Evolutionary conservation across 1,140 invertebrate genomes (phyloP), one percentile per base, ranked within the genome.

Genomic region (Trissolcus basalis): DNA sequence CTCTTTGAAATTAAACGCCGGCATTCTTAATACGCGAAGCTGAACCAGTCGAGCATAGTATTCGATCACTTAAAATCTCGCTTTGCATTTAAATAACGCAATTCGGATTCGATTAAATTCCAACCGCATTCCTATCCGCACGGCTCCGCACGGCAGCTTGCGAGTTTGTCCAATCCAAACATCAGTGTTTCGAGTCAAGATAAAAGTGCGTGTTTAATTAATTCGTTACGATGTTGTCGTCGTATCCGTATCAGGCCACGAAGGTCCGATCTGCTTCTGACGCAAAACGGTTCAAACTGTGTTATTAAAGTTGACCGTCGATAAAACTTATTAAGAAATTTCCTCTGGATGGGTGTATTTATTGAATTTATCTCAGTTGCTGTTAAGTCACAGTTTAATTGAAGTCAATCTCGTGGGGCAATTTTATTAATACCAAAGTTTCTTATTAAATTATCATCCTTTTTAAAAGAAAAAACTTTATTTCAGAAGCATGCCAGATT

Each of bases 81-180:
- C 65, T 73, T 68, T 64, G 68, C 69, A 55, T 54, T 45, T 70
- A 12, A 41, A 39, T 27, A 27, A 59, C 33, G 50, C 67, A 67
- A 73, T 77, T 80, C 67, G 16, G 67, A 74, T 80, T 72, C 68
- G 73, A 80, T 80, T 74, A 80, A 71, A 77, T 78, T 78, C 69
- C 65, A 75, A 63, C 67, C 58, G 12, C 73, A 76, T 80, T 76
- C 72, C 75, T 15, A 9, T 14, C 2, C 19, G 6, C 19, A 27
- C 19, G 19, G 19, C 6, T 27, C n/a, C n/a, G n/a, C n/a, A n/a
- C n/a, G n/a, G 19, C 19, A 27, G 19, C 19, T 6, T 27, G 19
- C 19, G 19, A 27, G 19, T 27, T 6, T 27, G 19, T 27, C 19
- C 19, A 27, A 27, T 27, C 19, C 32, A 58, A 63, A 59, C 54